A percentile compares a stretch with the other conserved stretches of the same genome.
Conservation (phyloP, 2,797 vertebrate species). For the Sternarchorhynchus goeldii region DNA sequence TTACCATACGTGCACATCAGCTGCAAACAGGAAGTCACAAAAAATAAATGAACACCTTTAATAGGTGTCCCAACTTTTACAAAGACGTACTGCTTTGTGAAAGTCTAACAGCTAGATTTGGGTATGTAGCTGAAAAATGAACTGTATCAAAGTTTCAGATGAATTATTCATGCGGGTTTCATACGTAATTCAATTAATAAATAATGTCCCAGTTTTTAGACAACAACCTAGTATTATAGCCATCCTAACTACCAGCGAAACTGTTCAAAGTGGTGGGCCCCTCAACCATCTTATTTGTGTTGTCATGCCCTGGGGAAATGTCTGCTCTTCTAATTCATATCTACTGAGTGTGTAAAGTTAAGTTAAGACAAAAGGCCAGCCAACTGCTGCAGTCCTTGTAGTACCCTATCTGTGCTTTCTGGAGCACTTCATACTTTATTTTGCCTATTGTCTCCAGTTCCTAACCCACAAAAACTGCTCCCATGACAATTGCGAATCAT, state of each 20-base stretch:
- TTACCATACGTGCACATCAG: background rate
- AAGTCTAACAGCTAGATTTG: background rate
- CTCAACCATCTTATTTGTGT: background rate
- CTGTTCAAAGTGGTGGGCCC: background rate
- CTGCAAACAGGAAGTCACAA: no score
- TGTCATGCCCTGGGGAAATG: background rate
- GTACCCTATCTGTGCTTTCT: background rate
- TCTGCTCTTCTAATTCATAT: background rate
- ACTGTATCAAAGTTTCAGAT: background rate
- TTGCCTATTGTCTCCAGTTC: constrained; percentile 14
- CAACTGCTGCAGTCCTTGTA: background rate
- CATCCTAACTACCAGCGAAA: background rate
- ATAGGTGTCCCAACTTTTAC: no score
- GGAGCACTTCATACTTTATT: background rate
- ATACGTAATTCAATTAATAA: background rate
- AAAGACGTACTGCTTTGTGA: background rate
- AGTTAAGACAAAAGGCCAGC: background rate
- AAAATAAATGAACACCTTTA: no score
- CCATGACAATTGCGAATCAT: constrained; percentile 28
- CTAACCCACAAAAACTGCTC: constrained; percentile 24
- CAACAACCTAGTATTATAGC: background rate
- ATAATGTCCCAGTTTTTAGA: constrained; percentile 8
- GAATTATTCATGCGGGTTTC: constrained; percentile 10
- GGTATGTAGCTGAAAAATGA: background rate
- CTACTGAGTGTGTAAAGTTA: constrained; percentile 6